Base-by-base conservation (phyloP, 2,888 invertebrate species). In the Oligia fasciuncula region DNA sequence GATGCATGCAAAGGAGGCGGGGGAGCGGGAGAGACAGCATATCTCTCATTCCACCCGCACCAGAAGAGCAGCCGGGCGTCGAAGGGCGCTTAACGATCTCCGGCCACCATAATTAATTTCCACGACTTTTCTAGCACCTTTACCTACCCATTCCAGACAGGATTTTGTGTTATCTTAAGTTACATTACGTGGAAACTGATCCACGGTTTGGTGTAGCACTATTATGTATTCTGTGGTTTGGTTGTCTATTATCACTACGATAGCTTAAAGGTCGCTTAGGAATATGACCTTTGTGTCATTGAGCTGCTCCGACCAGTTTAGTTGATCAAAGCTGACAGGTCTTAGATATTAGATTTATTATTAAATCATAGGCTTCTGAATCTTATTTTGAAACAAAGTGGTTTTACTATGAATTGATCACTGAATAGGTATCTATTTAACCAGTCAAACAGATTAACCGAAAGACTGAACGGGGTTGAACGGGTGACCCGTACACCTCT, bases 351-450 rank as follows among this genome's bases (percentile, higher is more conserved):
- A 43, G 14, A 76, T 60, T 79, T 66, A 51, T 81, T 49, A 81
- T 78, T 43, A 62, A 80, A 73, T 75, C 3, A 40, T 29, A 1
- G 17, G 23, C 5, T 29, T 81, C 49, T 66, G 11, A 81, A 79
- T 23, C 57, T 74, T 51, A 49, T 81, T 57, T 57, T 66, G 5
- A 76, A 66, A 66, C 43, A 60, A 60, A 66, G 60, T 43, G 29
- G 49, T 76, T 79, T 81, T 76, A 51, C 57, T 23, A 19, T 82
- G 66, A 81, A 76, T 51, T 72, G 11, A 4, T 19, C 19, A 19
- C 43, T 78, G 4, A 3, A 54, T 49, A 13, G 17, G 19, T 35
- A 35, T 75, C 35, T 14, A 43, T 60, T 66, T n/a, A 51, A 74
- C 19, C 23, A 57, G 23, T 1, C 14, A 57, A 72, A 79, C 57